Evolutionary conservation across 2,797 vertebrate genomes (phyloP), one percentile per base, ranked within the genome.

Genomic region (Prunella strophiata): DNA sequence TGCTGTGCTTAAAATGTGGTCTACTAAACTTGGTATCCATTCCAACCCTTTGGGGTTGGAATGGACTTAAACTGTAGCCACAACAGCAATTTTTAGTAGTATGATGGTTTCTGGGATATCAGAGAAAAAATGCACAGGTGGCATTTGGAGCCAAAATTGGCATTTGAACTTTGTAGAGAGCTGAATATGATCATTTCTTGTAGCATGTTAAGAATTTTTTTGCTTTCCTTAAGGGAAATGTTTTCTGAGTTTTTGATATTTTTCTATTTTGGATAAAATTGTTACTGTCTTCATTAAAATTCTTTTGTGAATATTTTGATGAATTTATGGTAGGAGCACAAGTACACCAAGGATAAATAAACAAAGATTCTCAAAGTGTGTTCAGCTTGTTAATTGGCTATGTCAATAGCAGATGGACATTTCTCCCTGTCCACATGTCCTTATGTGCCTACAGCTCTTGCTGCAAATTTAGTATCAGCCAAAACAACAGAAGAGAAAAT

Each of bases 351-450:
- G 63, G 62, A 55, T 85, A 92, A 90, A 78, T 83, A 89, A 92
- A 78, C 45, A 84, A 87, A 78, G 67, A 32, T 68, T 91, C 26
- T 92, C 48, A n/a, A 55, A 76, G 29, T 71, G 45, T 63, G 43
- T 92, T 92, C 11, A 1, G 22, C 74, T 85, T 90, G 51, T 86
- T 94, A 94, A 93, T 84, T 93, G 59, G 26, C 85, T 94, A 12
- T 90, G 59, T 93, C 91, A 90, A 72, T 51, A 91, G 83, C 89
- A 96, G 91, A 96, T 93, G 93, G 94, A 85, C 67, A 36, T 91
- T 96, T 47, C 57, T 82, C 61, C 50, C 78, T 83, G 38, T 93
- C 75, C 61, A 65, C 68, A 43, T 65, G 76, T 88, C 68, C 70
- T 92, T 83, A 82, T 89, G 59, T 89, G 72, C 74, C 38, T 66